A percentile compares a stretch with the other conserved stretches of the same genome.
These are phyloP conservation scores for Papilio aristodemus DNA, from an alignment of 1,140 invertebrate species.

Conservation along the genomic window DNA sequence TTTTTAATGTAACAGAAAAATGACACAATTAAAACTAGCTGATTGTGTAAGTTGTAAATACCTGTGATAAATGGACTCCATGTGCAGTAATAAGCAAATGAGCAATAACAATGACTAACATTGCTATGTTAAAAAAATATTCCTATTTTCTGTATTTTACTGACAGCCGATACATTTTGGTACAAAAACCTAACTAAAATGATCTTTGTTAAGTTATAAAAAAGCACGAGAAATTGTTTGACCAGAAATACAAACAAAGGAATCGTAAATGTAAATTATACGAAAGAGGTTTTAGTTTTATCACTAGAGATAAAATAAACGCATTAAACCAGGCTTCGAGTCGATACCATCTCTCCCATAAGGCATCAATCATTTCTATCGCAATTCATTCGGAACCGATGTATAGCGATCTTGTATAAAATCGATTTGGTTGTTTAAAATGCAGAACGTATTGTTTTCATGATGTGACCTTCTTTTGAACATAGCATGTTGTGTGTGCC, in stretches of 20 bases:
- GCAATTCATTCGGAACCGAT: not conserved
- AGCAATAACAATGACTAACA: not conserved
- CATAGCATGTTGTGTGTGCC: not conserved
- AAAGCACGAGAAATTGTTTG: too few relatives aligned
- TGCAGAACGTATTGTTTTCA: slow-evolving; percentile 23
- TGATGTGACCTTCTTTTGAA: slow-evolving; percentile 12
- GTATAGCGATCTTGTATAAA: slow-evolving; percentile 20
- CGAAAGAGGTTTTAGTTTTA: not conserved
- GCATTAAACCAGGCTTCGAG: not conserved
- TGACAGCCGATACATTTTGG: too few relatives aligned
- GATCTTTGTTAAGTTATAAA: too few relatives aligned
- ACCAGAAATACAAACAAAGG: too few relatives aligned
- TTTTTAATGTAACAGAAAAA: slow-evolving; percentile 11
- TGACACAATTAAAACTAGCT: not conserved
- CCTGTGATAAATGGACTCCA: not conserved
- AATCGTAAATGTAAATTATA: not conserved
- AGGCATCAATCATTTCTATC: slow-evolving; percentile 10
- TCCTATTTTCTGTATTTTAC: too few relatives aligned
- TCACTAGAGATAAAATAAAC: not conserved
- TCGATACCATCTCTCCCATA: not conserved
- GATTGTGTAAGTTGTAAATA: not conserved
- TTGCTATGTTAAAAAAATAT: too few relatives aligned
- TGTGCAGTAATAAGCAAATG: not conserved
- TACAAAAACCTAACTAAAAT: too few relatives aligned
- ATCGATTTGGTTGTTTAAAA: slow-evolving; percentile 21